Evolutionary conservation across 2,797 vertebrate species (phyloP).

Genomic region (Nyctalus aviator): DNA sequence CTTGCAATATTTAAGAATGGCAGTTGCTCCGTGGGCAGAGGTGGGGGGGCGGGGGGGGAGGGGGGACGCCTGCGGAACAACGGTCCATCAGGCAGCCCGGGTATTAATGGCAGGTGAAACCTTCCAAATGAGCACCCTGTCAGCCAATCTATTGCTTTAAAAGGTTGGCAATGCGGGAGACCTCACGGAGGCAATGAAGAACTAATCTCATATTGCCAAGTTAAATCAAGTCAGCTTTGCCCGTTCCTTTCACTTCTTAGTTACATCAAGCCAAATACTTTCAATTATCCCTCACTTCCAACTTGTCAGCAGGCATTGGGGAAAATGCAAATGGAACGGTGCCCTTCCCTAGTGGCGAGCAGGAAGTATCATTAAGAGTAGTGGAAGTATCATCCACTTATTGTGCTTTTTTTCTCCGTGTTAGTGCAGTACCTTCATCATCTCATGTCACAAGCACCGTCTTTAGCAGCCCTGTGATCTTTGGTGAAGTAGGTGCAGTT

Average conservation of each 20-base stretch:
- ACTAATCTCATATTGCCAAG: constrained; percentile 83
- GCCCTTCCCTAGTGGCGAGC: constrained; percentile 39
- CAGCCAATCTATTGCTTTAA: constrained; percentile 80
- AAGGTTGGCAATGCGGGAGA: constrained; percentile 69
- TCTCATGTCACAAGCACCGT: background rate
- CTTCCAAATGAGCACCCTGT: constrained; percentile 81
- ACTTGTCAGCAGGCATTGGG: constrained; percentile 71
- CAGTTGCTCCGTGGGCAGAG: background rate
- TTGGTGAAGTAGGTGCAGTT: background rate
- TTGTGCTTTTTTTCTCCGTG: background rate
- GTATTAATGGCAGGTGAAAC: constrained; percentile 82
- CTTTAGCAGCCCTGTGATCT: background rate
- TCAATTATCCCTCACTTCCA: constrained; percentile 81
- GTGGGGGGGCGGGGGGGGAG: fast-evolving
- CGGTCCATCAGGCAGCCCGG: constrained; percentile 70
- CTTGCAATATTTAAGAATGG: constrained; percentile 53
- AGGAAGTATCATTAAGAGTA: background rate
- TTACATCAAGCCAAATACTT: constrained; percentile 80
- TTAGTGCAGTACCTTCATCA: background rate
- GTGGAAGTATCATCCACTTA: background rate
- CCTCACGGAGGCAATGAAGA: constrained; percentile 65
- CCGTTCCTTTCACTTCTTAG: constrained; percentile 72
- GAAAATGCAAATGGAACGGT: constrained; percentile 67
- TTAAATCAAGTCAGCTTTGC: constrained; percentile 84
- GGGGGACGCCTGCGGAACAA: background rate